These are phyloP conservation scores for Oreochromis spilurus DNA, from an alignment of 2,113 vertebrate genomes.

Conservation along the genomic window DNA sequence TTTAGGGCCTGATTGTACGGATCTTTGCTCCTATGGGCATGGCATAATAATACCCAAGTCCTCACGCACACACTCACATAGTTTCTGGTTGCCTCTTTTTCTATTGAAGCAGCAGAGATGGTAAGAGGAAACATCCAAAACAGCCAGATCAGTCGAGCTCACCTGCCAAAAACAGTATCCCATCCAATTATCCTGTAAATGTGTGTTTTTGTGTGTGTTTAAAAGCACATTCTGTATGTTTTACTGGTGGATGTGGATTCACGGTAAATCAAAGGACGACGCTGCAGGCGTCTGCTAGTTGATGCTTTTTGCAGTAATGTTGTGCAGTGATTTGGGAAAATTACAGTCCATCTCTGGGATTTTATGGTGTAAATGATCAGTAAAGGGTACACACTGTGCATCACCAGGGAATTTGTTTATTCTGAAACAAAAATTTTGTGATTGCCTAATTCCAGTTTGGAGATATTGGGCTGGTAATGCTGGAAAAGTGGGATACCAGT, in stretches of 20 bases:
- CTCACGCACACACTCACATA: background rate
- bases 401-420: conserved; percentile 9
- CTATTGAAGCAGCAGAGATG: conserved; percentile 1
- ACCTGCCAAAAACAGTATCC: conserved; percentile 20
- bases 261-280: conserved; percentile 19
- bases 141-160: background rate
- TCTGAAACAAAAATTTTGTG: conserved; percentile 7
- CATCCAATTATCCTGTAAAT: conserved; percentile 17
- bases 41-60: background rate
- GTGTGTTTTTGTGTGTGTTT: background rate
- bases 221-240: background rate
- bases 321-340: conserved; percentile 22
- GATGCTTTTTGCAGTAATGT: conserved; percentile 11
- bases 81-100: background rate
- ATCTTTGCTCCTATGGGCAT: conserved; percentile 35
- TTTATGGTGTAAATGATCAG: conserved; percentile 18
- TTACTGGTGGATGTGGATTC: background rate
- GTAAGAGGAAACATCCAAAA: background rate
- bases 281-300: background rate
- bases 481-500: background rate
- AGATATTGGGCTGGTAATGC: background rate
- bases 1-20: conserved; percentile 13
- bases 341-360: conserved; percentile 12
- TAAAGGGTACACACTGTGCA: background rate
- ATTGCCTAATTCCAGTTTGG: background rate